phyloP scores from a whole-genome alignment of 2,113 vertebrate genomes.

The Oncorhynchus gorbuscha region DNA sequence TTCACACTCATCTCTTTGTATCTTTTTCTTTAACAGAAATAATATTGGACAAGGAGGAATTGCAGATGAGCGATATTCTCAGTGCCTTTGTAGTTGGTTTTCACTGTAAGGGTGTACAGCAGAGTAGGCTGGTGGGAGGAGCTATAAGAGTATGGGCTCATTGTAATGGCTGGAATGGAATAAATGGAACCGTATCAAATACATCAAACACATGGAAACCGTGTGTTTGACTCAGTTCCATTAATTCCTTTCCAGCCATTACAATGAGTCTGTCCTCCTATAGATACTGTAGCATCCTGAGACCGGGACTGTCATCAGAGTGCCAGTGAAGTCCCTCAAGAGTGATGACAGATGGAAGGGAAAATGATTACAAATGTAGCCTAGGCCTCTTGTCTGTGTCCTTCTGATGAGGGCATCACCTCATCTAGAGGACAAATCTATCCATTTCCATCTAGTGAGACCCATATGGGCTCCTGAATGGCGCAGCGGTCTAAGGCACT shows the following conservation, averaged over 20 bases:
- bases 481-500: too few species aligned
- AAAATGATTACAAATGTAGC: conserved; percentile 47
- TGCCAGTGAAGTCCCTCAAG: conserved; percentile 25
- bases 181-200: too few species aligned
- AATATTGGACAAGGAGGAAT: conserved; percentile 16
- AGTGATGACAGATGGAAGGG: conserved; percentile 38
- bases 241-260: too few species aligned
- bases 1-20: not conserved
- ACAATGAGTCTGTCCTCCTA: too few species aligned
- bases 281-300: not conserved
- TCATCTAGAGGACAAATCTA: not conserved
- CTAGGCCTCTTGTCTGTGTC: conserved; percentile 4
- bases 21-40: conserved; percentile 13
- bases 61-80: conserved; percentile 6
- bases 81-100: conserved; percentile 25
- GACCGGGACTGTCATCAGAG: conserved; percentile 16
- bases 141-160: too few species aligned
- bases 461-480: too few species aligned
- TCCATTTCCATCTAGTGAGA: not conserved
- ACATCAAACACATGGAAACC: too few species aligned
- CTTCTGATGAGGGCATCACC: not conserved
- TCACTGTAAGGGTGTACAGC: conserved; percentile 12
- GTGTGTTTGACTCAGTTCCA: too few species aligned
- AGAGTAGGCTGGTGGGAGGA: too few species aligned
- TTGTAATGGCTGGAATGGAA: too few species aligned